These are phyloP conservation scores for Chloroceryle inda DNA, from an alignment of 2,797 vertebrate genomes.

Conservation along the genomic window DNA sequence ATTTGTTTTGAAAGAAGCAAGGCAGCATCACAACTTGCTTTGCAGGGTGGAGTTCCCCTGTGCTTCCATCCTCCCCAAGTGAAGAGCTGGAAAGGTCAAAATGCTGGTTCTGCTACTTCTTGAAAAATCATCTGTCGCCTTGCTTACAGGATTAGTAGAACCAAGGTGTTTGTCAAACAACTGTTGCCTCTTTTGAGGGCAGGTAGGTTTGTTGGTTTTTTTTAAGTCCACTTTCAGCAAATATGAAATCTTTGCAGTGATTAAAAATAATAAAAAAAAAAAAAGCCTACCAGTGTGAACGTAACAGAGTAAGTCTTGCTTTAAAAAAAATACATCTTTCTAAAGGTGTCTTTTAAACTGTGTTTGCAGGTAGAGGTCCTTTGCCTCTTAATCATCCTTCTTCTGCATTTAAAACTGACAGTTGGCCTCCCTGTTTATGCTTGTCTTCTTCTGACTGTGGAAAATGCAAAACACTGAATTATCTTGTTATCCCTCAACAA, in stretches of 20 bases:
- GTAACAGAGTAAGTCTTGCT: neutral
- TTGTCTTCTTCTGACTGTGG: neutral
- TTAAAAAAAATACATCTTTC: neutral
- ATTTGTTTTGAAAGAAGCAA: neutral
- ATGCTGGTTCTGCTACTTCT: neutral
- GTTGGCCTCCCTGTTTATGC: neutral
- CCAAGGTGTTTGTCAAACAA: neutral
- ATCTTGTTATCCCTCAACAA: neutral
- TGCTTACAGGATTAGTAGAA: neutral
- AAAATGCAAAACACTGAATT: neutral
- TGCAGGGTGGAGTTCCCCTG: neutral
- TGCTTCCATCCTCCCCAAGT: neutral
- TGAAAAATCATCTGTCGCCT: neutral
- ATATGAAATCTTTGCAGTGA: neutral
- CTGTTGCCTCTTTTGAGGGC: neutral
- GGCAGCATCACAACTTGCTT: neutral
- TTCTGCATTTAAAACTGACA: neutral
- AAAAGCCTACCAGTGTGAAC: neutral
- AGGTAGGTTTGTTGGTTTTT: neutral
- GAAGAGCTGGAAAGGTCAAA: neutral
- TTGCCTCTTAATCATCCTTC: neutral
- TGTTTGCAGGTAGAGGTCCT: neutral
- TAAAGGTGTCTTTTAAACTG: neutral
- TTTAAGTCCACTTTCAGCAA: neutral
- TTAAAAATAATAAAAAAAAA: neutral